phyloP scores from a whole-genome alignment of 2,113 vertebrate species.

The Odontophorus gujanensis region DNA sequence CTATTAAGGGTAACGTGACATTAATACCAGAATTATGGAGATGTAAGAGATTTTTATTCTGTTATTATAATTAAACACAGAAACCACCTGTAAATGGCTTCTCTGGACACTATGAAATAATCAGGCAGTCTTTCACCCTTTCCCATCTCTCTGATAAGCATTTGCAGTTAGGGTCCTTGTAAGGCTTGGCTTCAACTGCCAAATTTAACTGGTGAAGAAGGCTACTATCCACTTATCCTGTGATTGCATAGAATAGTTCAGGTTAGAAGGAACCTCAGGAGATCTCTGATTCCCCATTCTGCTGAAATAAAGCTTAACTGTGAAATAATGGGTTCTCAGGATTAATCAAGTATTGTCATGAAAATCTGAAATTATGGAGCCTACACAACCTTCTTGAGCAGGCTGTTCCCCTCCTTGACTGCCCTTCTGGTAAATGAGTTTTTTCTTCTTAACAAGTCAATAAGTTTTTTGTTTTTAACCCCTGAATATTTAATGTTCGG shows the following conservation, averaged over 20 bases:
- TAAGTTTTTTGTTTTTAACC: neutral
- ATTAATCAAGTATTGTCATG: neutral
- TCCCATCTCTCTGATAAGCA: neutral
- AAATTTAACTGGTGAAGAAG: neutral
- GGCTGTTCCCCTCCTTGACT: neutral
- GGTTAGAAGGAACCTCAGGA: neutral
- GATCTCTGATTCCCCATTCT: neutral
- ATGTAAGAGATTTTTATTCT: too few species aligned
- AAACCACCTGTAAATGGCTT: neutral
- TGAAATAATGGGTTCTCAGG: neutral
- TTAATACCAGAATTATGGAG: neutral
- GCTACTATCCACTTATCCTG: neutral
- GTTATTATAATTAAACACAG: neutral
- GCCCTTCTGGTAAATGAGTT: fast-evolving
- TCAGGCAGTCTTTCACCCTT: neutral
- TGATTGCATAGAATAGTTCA: neutral
- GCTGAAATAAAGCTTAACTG: neutral
- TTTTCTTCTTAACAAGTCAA: neutral
- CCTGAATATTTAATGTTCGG: neutral
- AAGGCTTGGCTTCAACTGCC: neutral
- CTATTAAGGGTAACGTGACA: neutral
- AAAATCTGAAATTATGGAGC: neutral
- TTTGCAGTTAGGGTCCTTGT: neutral
- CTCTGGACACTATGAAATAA: neutral
- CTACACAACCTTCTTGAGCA: neutral